Conservation (phyloP, 2,888 invertebrate genomes). For the Apamea anceps region DNA sequence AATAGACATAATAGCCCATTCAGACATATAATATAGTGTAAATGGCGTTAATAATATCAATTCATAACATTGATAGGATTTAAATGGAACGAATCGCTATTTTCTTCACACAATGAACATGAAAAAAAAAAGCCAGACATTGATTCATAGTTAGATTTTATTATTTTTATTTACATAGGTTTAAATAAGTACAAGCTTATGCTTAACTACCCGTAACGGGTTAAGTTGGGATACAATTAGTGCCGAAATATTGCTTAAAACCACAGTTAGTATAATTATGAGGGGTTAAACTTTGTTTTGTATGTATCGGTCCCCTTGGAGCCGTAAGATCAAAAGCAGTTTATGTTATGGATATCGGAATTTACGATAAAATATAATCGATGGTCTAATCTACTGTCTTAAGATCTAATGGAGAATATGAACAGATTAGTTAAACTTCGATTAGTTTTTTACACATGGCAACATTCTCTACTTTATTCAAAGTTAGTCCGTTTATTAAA, state of each 20-base stretch:
- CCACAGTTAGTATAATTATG: not conserved
- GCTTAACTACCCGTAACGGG: slow-evolving; percentile 1
- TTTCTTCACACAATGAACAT: slow-evolving; percentile 23
- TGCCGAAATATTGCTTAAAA: not conserved
- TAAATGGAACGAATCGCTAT: slow-evolving; percentile 46
- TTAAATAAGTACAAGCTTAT: slow-evolving; percentile 5
- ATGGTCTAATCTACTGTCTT: not conserved
- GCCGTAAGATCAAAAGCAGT: not conserved
- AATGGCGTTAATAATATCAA: slow-evolving; percentile 34
- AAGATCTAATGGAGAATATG: not conserved
- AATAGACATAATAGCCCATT: slow-evolving; percentile 36
- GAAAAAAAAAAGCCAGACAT: slow-evolving; percentile 11
- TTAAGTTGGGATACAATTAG: slow-evolving; percentile 8
- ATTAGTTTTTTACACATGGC: not conserved
- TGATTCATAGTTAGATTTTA: slow-evolving; percentile 24
- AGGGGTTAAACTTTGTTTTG: slow-evolving; percentile 2
- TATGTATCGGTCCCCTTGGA: not conserved
- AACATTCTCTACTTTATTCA: too few relatives aligned
- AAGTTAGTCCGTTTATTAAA: too few relatives aligned
- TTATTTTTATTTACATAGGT: slow-evolving; percentile 15
- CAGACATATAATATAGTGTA: slow-evolving; percentile 27
- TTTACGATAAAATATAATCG: not conserved
- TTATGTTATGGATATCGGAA: not conserved
- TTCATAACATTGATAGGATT: slow-evolving; percentile 46
- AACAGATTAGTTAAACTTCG: not conserved